Base-by-base conservation (phyloP, 2,113 vertebrate species). In the Triplophysa siluroides region DNA sequence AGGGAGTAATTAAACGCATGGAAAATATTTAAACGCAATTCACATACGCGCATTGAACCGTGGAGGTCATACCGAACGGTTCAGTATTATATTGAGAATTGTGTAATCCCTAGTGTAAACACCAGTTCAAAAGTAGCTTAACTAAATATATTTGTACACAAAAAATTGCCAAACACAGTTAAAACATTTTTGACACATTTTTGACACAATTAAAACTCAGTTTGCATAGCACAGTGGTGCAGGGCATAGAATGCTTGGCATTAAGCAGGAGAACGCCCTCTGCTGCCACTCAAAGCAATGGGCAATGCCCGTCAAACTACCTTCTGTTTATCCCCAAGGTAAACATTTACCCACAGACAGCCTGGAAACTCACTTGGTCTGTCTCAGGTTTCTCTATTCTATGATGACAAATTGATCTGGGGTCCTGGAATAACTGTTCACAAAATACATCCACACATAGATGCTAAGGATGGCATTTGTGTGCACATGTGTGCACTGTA, bases 251-350 rank as follows among this genome's bases (percentile, higher is more conserved):
- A 19, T 29, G 47, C 56, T 60, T 65, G 66, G 87, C 84, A 90
- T 83, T 78, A 84, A 50, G 50, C 75, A 71, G 41, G 56, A 71
- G 52, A 41, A 56, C 68, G 78, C 74, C 68, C 68, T 38, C 75
- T 81, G 38, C 52, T 74, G 75, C 71, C 89, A 86, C 86, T 87
- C 86, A 90, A 5, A 90, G 90, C 93, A 13, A 54, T 18, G 50
- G 62, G 70, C 47, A 74, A 5, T 73, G 60, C 4, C 29, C 50
- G 21, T 38, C 18, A 23, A 75, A 63, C 60, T 62, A 13, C 38
- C 38, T 9, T 73, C 54, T 16, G 19, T 43, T 73, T 21, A 3
- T 60, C 70, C 78, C 19, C 0, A 16, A 60, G 23, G 19, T 60
- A 68, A 56, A 64, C 26, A 72, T 29, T 26, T 29, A 63, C 26